phyloP scores from a whole-genome alignment of 2,888 invertebrate species.

The Polymixis flavicincta region DNA sequence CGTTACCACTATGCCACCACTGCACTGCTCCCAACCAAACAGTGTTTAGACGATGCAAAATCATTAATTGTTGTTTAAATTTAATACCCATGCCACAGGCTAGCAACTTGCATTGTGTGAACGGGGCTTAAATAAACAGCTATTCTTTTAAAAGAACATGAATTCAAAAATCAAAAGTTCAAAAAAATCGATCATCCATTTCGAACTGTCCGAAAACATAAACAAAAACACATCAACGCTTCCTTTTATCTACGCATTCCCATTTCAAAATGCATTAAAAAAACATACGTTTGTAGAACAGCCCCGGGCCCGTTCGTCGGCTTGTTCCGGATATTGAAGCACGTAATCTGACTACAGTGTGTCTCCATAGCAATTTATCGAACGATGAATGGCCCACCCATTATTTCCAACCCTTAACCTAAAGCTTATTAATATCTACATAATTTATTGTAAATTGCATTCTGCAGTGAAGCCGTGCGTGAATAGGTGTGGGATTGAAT shows the following conservation, averaged over 20 bases:
- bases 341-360: constrained; percentile 89
- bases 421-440: constrained; percentile 90
- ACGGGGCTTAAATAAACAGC: neutral
- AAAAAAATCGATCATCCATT: constrained; percentile 36
- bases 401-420: constrained; percentile 89
- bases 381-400: constrained; percentile 88
- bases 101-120: neutral
- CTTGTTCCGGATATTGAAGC: constrained; percentile 89
- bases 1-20: no score
- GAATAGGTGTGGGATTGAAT: constrained; percentile 72
- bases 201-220: constrained; percentile 41
- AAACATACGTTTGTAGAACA: constrained; percentile 54
- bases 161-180: constrained; percentile 2
- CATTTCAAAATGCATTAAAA: constrained; percentile 64
- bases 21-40: no score
- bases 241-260: constrained; percentile 58
- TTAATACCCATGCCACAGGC: neutral
- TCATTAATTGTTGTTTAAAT: neutral
- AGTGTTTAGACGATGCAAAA: no score
- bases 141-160: constrained; percentile 1
- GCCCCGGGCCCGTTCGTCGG: constrained; percentile 69
- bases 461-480: constrained; percentile 84
- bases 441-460: constrained; percentile 91
- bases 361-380: constrained; percentile 90
- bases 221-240: constrained; percentile 62